phyloP scores from a whole-genome alignment of 2,888 invertebrate species.

The Rhingia rostrata region DNA sequence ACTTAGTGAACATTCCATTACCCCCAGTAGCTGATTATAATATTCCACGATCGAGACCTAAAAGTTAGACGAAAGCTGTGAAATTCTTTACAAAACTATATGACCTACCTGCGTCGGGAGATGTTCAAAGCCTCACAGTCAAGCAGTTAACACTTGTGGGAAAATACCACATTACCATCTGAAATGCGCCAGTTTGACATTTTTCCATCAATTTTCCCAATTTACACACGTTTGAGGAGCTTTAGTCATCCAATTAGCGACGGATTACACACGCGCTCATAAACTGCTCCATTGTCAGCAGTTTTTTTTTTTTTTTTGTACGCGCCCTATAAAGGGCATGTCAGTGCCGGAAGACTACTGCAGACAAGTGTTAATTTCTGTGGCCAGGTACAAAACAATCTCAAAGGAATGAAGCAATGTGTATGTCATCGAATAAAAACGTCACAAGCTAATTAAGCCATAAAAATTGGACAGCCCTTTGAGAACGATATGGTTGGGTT shows the following conservation, averaged over 20 bases:
- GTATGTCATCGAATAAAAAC: conserved; percentile 52
- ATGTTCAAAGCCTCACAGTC: not conserved
- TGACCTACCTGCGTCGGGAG: conserved; percentile 1
- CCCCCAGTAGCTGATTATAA: too few relatives aligned
- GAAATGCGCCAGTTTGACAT: conserved; percentile 39
- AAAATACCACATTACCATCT: conserved; percentile 19
- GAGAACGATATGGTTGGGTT: not conserved
- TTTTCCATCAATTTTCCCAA: conserved; percentile 41
- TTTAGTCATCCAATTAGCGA: conserved; percentile 66
- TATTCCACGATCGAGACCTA: conserved; percentile 19
- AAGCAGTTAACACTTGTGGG: conserved; percentile 44
- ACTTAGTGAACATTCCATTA: too few relatives aligned
- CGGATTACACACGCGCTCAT: conserved; percentile 51
- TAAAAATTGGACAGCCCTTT: conserved; percentile 15
- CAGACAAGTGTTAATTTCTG: conserved; percentile 39
- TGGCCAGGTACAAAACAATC: not conserved
- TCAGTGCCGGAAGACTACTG: not conserved
- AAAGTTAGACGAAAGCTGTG: conserved; percentile 57
- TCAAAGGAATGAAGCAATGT: not conserved
- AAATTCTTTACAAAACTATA: conserved; percentile 50
- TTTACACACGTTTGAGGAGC: conserved; percentile 48
- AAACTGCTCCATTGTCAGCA: conserved; percentile 41
- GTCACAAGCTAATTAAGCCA: conserved; percentile 60
- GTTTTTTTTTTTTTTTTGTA: not conserved
- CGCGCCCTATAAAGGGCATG: not conserved